Base-by-base conservation (phyloP, 2,888 invertebrate species). In the Cryptophagus acutangulus region DNA sequence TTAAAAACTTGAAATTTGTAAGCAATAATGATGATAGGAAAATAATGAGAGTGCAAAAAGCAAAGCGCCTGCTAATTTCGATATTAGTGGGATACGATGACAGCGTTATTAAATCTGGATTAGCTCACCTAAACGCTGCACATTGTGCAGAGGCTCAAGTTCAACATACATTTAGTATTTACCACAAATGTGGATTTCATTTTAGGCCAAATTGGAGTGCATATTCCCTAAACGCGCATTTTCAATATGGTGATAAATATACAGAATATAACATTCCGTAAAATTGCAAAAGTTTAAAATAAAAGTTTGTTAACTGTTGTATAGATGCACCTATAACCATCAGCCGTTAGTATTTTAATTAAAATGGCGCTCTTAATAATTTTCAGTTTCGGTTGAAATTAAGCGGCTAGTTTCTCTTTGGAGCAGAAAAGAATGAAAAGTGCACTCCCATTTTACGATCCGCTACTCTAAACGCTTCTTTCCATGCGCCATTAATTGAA, bases 281-380 rank as follows among this genome's bases (percentile, higher is more conserved):
- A 5, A 41, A 42, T 36, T 34, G 36, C 35, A 36, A 36, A 47
- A 47, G 34, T 48, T 48, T 20, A 14, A 37, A 45, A n/a, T n/a
- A n/a, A n/a, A 38, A 24, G 40, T 15, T 36, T 15, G 36, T n/a
- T n/a, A n/a, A n/a, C n/a, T n/a, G n/a, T n/a, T n/a, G n/a, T n/a
- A n/a, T n/a, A n/a, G n/a, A 28, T 38, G 15, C 48, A 54, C 59
- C 57, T 55, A 56, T 52, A 57, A 55, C 54, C 55, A 43, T 52
- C 52, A 46, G 52, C 57, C 43, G 55, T 50, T 59, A 60, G 56
- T 57, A 59, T 61, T 66, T 66, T 66, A 66, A 66, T 66, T 66
- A 66, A 66, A 66, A 65, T 59, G 62, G 59, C 61, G 61, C 60
- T 62, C 63, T 65, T 65, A 64, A 66, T 66, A 66, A 65, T 66